Evolutionary conservation across 2,888 invertebrate genomes (phyloP), one percentile per base, ranked within the genome.

Genomic region (Rhimphoctona megacephalus): DNA sequence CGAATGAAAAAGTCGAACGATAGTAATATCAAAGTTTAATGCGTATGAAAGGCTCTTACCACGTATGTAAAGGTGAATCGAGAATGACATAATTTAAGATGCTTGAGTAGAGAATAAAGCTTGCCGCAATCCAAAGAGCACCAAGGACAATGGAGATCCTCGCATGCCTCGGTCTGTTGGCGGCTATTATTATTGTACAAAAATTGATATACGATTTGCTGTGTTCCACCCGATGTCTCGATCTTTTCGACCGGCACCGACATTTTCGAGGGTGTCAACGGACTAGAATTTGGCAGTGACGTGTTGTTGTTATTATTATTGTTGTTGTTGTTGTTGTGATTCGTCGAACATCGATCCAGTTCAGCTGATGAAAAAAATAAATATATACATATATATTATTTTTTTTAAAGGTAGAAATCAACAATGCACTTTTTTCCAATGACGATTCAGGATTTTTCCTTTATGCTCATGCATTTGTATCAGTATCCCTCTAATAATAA

Each of bases 71-170:
- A 99, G 89, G 97, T 97, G 94, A 99, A 99, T 90, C 99, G 96
- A 4, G 98, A 97, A 95, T 99, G 99, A 93, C 98, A 98, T 67
- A 98, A 95, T 94, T 99, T 98, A 81, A 99, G 96, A 94, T 99
- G 99, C 94, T 99, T 99, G 57, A 99, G 96, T 89, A 99, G 95
- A 0, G 98, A 97, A 94, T 98, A 98, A 33, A 99, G 95, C 52
- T 97, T 96, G 79, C 97, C 96, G 92, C 99, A 99, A 94, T 98
- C 98, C 30, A 99, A 95, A 8, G 97, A 97, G 94, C 99, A 99
- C 99, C 99, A 99, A 0, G 99, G 99, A 93, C 99, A 99, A 93
- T 97, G 97, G 76, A 98, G 95, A 95, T 99, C 98, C 92, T 98
- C 98, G 88, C 98, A 97, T 14, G 98, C 98, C 94, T 99, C 99